phyloP scores from a whole-genome alignment of 2,113 vertebrate species.

The Pangasianodon gigas region DNA sequence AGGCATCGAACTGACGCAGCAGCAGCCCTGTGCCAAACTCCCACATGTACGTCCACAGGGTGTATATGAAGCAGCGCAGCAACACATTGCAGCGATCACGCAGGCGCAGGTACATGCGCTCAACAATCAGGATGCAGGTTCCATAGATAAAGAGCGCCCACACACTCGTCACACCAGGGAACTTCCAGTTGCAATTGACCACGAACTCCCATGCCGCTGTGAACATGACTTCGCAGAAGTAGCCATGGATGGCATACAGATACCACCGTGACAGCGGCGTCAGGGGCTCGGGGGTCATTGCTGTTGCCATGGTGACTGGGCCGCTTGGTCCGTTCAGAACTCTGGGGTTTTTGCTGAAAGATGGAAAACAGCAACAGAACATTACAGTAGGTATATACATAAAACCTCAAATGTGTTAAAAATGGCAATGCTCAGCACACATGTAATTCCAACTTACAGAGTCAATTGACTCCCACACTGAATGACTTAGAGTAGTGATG shows the following conservation, averaged over 20 bases:
- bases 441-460: not conserved
- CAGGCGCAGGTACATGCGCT: slow-evolving; percentile 92
- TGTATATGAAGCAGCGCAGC: slow-evolving; percentile 93
- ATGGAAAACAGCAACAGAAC: not conserved
- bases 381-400: not conserved
- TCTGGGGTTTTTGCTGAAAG: slow-evolving; percentile 43
- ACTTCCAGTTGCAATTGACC: slow-evolving; percentile 96
- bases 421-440: not conserved
- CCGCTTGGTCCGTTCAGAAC: not conserved
- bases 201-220: slow-evolving; percentile 97
- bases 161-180: slow-evolving; percentile 95
- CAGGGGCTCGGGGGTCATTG: slow-evolving; percentile 84
- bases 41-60: slow-evolving; percentile 95
- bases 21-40: slow-evolving; percentile 93
- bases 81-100: slow-evolving; percentile 83
- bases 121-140: slow-evolving; percentile 95
- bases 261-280: slow-evolving; percentile 94
- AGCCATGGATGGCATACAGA: slow-evolving; percentile 96
- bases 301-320: slow-evolving; percentile 63
- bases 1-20: slow-evolving; percentile 92
- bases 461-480: not conserved
- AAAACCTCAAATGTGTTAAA: not conserved
- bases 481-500: not conserved
- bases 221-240: slow-evolving; percentile 99
- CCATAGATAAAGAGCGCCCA: slow-evolving; percentile 99